phyloP scores from a whole-genome alignment of 2,113 vertebrate genomes.

The Centropus unirufus region DNA sequence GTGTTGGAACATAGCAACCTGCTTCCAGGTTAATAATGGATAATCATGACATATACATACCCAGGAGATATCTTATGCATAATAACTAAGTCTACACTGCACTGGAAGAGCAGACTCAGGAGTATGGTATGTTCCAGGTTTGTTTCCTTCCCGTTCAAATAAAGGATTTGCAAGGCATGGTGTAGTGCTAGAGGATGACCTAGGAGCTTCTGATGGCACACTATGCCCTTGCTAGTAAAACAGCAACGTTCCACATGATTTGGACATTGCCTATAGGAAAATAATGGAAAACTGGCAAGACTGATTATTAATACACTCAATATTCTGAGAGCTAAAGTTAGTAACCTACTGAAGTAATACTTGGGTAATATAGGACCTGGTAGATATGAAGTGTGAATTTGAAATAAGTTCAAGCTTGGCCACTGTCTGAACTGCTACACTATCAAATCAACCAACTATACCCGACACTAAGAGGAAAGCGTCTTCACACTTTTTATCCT shows the following conservation, averaged over 20 bases:
- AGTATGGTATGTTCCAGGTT: neutral
- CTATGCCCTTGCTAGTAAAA: neutral
- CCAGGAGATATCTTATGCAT: neutral
- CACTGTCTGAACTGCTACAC: neutral
- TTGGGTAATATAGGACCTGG: neutral
- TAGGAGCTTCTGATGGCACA: neutral
- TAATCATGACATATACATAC: neutral
- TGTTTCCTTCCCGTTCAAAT: neutral
- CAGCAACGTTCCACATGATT: neutral
- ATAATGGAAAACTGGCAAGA: too few relatives aligned
- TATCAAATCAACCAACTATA: neutral
- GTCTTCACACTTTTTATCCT: neutral
- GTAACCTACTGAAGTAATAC: neutral
- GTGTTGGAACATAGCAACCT: neutral
- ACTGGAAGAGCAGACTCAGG: neutral
- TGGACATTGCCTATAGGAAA: neutral
- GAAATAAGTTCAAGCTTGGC: neutral
- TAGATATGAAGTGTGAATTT: neutral
- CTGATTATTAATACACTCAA: too few relatives aligned
- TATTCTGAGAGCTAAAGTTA: neutral
- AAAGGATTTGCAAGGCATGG: neutral
- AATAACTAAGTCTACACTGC: neutral
- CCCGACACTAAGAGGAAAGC: neutral
- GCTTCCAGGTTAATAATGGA: neutral
- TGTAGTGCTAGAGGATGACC: neutral